phyloP scores from a whole-genome alignment of 2,888 invertebrate genomes.

The Micropterix aruncella region DNA sequence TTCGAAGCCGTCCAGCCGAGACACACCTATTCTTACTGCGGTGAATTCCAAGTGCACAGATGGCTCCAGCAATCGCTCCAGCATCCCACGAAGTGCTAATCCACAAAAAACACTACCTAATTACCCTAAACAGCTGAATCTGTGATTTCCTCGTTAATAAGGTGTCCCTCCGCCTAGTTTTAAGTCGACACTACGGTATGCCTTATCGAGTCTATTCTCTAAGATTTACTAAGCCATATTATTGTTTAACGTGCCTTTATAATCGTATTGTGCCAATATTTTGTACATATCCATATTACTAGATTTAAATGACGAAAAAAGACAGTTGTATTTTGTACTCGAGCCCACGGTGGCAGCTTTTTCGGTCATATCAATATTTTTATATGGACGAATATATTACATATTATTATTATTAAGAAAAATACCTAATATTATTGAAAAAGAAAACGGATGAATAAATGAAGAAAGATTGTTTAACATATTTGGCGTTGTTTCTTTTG shows the following conservation, averaged over 20 bases:
- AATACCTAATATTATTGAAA: too few relatives aligned
- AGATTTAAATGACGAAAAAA: background rate
- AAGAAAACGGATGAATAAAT: too few relatives aligned
- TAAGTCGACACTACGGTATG: too few relatives aligned
- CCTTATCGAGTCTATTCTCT: too few relatives aligned
- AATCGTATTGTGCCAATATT: background rate
- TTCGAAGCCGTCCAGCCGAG: conserved; percentile 20
- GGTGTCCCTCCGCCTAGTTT: too few relatives aligned
- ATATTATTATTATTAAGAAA: too few relatives aligned
- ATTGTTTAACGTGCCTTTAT: too few relatives aligned
- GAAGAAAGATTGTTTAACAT: background rate
- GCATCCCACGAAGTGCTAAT: background rate
- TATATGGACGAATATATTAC: background rate
- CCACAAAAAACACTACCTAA: too few relatives aligned
- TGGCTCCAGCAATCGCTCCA: background rate
- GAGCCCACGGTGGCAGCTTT: background rate
- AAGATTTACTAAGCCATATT: too few relatives aligned
- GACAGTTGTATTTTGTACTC: background rate
- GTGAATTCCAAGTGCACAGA: background rate
- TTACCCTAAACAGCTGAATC: too few relatives aligned
- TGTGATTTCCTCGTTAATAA: too few relatives aligned
- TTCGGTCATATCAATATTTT: background rate
- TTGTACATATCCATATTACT: background rate
- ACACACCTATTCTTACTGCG: background rate
- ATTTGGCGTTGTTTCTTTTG: background rate